phyloP scores from a whole-genome alignment of 2,113 vertebrate genomes.

The Mormoops blainvillei region DNA sequence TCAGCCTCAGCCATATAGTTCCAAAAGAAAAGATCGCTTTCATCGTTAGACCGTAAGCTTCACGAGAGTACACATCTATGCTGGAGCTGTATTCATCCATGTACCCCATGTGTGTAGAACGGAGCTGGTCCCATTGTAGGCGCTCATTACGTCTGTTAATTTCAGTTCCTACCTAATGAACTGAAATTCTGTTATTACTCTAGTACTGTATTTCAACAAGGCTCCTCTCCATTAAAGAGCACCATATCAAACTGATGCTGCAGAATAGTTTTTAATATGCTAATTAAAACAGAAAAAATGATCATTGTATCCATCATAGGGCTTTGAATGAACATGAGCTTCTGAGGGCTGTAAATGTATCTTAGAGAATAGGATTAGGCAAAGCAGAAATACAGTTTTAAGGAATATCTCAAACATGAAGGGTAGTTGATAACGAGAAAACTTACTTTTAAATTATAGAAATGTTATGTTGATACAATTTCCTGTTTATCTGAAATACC shows the following conservation, averaged over 20 bases:
- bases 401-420: background rate
- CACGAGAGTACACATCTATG: background rate
- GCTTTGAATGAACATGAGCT: background rate
- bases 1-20: background rate
- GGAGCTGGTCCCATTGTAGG: background rate
- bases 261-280: background rate
- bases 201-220: background rate
- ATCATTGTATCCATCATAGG: background rate
- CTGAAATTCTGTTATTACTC: too few species aligned
- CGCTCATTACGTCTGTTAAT: background rate
- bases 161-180: background rate
- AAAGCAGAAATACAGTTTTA: background rate
- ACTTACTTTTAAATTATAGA: background rate
- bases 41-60: background rate
- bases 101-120: background rate
- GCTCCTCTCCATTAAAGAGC: background rate
- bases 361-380: background rate
- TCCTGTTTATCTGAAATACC: background rate
- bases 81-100: background rate
- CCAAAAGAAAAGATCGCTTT: background rate
- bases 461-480: background rate
- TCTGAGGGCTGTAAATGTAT: background rate
- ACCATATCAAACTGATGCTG: background rate
- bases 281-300: background rate
- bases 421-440: background rate